These are phyloP conservation scores for Hirtodrosophila trivittata DNA, from an alignment of 2,888 invertebrate genomes.

Conservation along the genomic window DNA sequence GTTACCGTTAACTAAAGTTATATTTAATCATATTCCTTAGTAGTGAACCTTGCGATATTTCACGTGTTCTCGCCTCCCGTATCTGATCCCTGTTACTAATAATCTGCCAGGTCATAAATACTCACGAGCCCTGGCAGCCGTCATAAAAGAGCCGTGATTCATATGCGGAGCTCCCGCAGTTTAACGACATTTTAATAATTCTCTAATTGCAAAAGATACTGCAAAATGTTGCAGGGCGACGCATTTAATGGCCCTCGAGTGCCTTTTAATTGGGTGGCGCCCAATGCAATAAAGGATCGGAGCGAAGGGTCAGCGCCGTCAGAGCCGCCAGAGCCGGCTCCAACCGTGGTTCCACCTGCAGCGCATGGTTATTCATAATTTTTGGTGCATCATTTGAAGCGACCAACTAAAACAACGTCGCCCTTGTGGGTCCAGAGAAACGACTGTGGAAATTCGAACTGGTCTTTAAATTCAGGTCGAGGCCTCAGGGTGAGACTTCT, in stretches of 20 bases:
- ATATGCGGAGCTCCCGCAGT: conserved; percentile 55
- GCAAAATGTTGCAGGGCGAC: conserved; percentile 24
- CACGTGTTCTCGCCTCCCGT: no score
- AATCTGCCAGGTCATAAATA: conserved; percentile 57
- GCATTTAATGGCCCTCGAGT: conserved; percentile 72
- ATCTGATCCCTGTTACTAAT: no score
- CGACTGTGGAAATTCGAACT: no score
- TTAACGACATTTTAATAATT: conserved; percentile 80
- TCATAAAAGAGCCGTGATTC: conserved; percentile 68
- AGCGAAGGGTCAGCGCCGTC: no score
- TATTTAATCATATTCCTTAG: no score
- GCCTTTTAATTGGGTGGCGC: conserved; percentile 77
- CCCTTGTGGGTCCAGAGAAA: no score
- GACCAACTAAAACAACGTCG: conserved; percentile 42
- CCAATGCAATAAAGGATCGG: conserved; percentile 57
- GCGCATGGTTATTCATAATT: conserved; percentile 65
- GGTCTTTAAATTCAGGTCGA: no score
- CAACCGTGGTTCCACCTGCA: conserved; percentile 37
- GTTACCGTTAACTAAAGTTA: no score
- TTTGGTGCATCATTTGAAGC: conserved; percentile 41
- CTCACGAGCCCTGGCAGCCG: conserved; percentile 56
- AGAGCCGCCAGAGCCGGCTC: not conserved
- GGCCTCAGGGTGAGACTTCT: no score
- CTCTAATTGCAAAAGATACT: conserved; percentile 68
- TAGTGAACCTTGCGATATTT: no score